Base-by-base conservation (phyloP, 2,113 vertebrate species). In the Meriones unguiculatus region DNA sequence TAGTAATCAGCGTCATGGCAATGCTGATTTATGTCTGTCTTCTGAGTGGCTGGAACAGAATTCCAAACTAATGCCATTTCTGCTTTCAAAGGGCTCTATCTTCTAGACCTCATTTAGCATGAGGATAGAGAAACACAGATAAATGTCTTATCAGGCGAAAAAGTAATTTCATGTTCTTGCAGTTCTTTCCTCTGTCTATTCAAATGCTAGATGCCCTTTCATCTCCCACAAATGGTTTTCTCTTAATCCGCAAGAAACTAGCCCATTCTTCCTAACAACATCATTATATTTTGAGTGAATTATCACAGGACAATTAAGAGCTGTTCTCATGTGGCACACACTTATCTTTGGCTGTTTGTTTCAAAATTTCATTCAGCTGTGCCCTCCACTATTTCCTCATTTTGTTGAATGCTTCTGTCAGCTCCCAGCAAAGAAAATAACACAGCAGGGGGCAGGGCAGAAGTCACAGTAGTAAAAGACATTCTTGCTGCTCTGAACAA, bases 161-260 rank as follows among this genome's bases (percentile, higher is more conserved):
- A 87, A 97, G 96, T 95, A 98, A 97, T 98, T 98, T 98, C 85
- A 69, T 94, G 85, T 87, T 97, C 75, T 98, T 97, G 95, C 96
- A 95, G 91, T 97, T 98, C 75, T 97, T 97, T 97, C 97, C 94
- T 90, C 70, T 92, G 97, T 96, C 77, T 97, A 81, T 97, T 97
- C 96, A 96, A 98, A 97, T 90, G 93, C 57, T 87, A 78, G 80
- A 96, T 97, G 88, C 76, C 96, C 89, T 98, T 98, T 97, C 97
- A 98, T 98, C 97, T 97, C 93, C 97, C 90, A 97, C 97, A 98
- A 98, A 97, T 7, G 46, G 92, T 89, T 97, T 98, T 95, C 93
- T 97, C 92, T 15, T 95, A 98, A 96, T 86, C 97, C 3, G 14
- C 94, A 97, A 93, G 90, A 98, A 98, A 96, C 67, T 89, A 96